Percentiles rank a stretch among this genome's conserved stretches.
These are phyloP conservation scores for Tympanuchus pallidicinctus DNA, from an alignment of 2,113 vertebrate genomes.

Conservation along the genomic window DNA sequence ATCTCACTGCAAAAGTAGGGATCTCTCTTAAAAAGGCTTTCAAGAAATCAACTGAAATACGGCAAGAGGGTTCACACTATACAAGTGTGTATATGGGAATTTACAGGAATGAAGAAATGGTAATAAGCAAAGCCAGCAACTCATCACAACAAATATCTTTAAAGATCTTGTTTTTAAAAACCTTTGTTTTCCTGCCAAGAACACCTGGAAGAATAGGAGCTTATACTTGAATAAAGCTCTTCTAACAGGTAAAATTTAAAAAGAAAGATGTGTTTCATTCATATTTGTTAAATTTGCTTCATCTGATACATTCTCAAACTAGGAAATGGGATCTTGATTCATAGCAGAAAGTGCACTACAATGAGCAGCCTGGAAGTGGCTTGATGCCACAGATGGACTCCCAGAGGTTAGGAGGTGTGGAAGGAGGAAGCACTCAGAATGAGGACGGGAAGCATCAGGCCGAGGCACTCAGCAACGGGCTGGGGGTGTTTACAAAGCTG, in stretches of 20 bases:
- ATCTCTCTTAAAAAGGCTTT: neutral
- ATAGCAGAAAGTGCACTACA: neutral
- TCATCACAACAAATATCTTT: neutral
- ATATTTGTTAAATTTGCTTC: neutral
- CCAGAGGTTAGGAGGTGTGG: fast-evolving
- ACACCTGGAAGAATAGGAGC: neutral
- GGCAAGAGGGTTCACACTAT: neutral
- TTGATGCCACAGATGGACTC: neutral
- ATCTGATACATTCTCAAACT: neutral
- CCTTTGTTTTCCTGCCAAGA: neutral
- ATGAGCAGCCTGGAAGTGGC: neutral
- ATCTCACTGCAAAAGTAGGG: neutral
- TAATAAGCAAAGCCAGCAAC: neutral
- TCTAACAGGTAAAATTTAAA: neutral
- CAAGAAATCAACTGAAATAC: neutral
- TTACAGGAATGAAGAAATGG: neutral
- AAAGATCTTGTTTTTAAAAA: slow-evolving; percentile 1
- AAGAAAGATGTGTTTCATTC: neutral
- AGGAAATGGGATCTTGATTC: neutral
- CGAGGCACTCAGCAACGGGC: neutral
- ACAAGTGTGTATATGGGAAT: neutral
- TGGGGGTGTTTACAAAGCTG: neutral
- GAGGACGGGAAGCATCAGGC: neutral
- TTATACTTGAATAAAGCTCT: neutral
- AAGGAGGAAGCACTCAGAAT: neutral